Evolutionary conservation across 2,797 vertebrate genomes (phyloP).

Genomic region (Poecilia wingei): DNA sequence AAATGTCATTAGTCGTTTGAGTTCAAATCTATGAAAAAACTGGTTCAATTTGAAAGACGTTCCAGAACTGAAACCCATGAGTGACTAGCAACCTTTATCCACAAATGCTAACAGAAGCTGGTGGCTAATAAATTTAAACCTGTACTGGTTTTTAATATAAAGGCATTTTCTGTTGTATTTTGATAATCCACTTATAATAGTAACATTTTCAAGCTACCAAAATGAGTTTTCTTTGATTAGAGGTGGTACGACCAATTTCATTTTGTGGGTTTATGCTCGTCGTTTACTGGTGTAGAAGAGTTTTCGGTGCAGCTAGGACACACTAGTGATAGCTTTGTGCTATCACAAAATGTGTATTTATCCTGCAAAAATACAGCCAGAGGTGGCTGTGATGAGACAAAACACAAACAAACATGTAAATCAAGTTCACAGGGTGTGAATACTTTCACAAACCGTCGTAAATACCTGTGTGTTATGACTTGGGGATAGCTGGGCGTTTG

Average conservation of each 20-base stretch:
- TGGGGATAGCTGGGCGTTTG: constrained; percentile 10
- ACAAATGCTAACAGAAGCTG: background rate
- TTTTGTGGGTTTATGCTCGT: background rate
- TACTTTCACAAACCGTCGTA: background rate
- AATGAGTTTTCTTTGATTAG: too few species aligned
- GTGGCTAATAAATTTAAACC: background rate
- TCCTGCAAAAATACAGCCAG: background rate
- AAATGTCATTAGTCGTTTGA: background rate
- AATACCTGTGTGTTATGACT: background rate
- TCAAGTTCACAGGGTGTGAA: background rate
- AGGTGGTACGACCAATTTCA: background rate
- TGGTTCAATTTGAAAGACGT: background rate
- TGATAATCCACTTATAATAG: background rate
- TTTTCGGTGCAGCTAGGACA: background rate
- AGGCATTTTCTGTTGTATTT: background rate
- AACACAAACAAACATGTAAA: background rate
- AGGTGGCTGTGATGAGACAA: background rate
- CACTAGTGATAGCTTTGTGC: background rate
- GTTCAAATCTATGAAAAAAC: background rate
- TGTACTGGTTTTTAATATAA: background rate
- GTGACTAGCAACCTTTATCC: background rate
- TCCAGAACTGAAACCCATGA: background rate
- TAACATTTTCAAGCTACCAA: background rate
- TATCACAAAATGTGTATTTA: too few species aligned
- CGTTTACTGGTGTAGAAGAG: background rate